These are phyloP conservation scores for Galemys pyrenaicus DNA, from an alignment of 2,113 vertebrate species.

Conservation along the genomic window DNA sequence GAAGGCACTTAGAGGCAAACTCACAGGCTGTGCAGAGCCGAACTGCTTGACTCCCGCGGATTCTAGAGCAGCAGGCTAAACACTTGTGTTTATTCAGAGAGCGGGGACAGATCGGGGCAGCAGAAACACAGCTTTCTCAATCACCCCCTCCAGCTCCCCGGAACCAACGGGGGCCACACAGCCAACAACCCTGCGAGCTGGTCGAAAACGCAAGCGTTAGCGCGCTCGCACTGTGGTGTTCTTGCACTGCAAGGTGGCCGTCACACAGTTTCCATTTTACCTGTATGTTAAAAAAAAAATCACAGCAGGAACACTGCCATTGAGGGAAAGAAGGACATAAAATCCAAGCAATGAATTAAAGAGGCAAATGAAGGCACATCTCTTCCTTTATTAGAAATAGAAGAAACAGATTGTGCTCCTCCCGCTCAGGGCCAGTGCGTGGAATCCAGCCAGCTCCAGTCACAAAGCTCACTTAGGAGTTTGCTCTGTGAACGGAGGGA, in stretches of 20 bases:
- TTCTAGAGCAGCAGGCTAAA: not conserved
- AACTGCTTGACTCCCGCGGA: not conserved
- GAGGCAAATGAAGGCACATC: conserved; percentile 78
- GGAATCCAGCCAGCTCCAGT: conserved; percentile 81
- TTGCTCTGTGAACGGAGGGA: conserved; percentile 77
- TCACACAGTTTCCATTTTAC: conserved; percentile 77
- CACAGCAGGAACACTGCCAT: conserved; percentile 78
- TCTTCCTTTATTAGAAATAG: conserved; percentile 81
- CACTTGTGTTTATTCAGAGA: not conserved
- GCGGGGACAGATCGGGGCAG: not conserved
- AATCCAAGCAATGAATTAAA: conserved; percentile 77
- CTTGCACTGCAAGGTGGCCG: conserved; percentile 55
- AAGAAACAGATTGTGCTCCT: conserved; percentile 85
- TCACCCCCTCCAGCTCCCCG: conserved; percentile 20
- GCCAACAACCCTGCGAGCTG: not conserved
- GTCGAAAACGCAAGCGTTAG: conserved; percentile 69
- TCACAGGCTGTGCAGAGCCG: not conserved
- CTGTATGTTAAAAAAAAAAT: conserved; percentile 51
- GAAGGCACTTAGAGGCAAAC: conserved; percentile 37
- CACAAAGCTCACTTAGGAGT: conserved; percentile 80
- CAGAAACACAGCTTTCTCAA: conserved; percentile 16
- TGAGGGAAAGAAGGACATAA: conserved; percentile 77
- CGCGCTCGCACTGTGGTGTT: conserved; percentile 58
- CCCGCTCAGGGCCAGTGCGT: conserved; percentile 81
- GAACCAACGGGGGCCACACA: conserved; percentile 43